Evolutionary conservation across 2,797 vertebrate genomes (phyloP), one percentile per base, ranked within the genome.

Genomic region (Iguana delicatissima): DNA sequence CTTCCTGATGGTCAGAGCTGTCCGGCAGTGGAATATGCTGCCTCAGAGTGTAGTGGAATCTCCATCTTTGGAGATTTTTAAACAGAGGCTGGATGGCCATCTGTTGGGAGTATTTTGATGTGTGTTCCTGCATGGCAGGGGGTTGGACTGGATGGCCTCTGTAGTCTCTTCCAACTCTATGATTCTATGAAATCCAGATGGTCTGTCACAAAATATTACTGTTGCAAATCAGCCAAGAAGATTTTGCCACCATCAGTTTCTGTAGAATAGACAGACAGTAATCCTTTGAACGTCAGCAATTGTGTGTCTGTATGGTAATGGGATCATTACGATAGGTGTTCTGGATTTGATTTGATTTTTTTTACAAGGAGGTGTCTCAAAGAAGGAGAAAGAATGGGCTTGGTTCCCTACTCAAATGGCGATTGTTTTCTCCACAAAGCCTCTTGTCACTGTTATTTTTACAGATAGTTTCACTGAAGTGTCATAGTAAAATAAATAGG

Each of bases 401-500:
- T 14, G 9, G 26, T 38, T 38, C 57, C 16, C 12, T 62, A 26
- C 4, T 22, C 29, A 46, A 77, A 87, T 6, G 16, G 26, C 1
- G 24, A 13, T 7, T 12, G 22, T 55, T 86, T 57, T 52, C n/a
- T 35, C 6, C 69, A 57, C 14, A 79, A 77, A 69, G 16, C 6
- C 73, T 79, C 57, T 86, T 62, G 9, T 35, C 29, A 50, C 16
- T 80, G 38, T 67, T 87, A 57, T 6, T 87, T 80, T 69, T 35
- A 77, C 72, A 50, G 62, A 52, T 80, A 67, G 64, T 80, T 26
- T 46, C 42, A 20, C 42, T 67, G 62, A 67, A 80, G 18, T 24
- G 42, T 32, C 29, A 87, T 50, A 50, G 59, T 67, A 80, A 50
- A 80, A 64, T 80, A 87, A 80, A 87, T 67, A 87, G 74, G 57